Conservation (phyloP, 2,888 invertebrate species). For the Pilophorus perplexus region DNA sequence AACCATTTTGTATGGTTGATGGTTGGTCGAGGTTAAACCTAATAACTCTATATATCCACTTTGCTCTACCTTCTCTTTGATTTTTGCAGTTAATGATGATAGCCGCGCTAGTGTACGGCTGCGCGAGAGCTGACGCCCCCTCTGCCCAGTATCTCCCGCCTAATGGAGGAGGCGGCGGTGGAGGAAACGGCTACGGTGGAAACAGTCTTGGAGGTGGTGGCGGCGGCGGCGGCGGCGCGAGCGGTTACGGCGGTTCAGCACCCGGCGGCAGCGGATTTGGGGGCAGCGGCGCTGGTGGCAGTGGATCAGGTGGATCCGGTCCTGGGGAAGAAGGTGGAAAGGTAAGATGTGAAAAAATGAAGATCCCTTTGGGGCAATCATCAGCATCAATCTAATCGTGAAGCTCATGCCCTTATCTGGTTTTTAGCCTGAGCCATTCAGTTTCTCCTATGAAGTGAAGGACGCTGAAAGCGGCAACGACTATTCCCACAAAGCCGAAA, state of each 20-base stretch:
- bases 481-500: conserved; percentile 50
- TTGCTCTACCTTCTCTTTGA: too few relatives aligned
- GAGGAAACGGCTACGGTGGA: conserved; percentile 38
- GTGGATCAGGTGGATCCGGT: conserved; percentile 30
- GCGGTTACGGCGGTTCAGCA: conserved; percentile 30
- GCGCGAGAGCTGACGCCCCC: conserved; percentile 39
- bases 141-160: conserved; percentile 41
- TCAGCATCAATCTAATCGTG: too few relatives aligned
- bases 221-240: conserved; percentile 39
- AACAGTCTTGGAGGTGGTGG: conserved; percentile 32
- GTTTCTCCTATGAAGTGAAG: conserved; percentile 50
- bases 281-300: conserved; percentile 15
- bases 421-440: conserved; percentile 50
- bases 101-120: conserved; percentile 16
- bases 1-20: too few relatives aligned
- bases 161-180: conserved; percentile 45
- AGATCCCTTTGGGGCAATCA: too few relatives aligned
- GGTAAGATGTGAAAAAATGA: conserved; percentile 4
- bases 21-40: too few relatives aligned
- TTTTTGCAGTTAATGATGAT: conserved; percentile 30
- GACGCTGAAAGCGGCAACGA: conserved; percentile 50
- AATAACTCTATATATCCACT: too few relatives aligned
- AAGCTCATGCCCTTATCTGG: too few relatives aligned
- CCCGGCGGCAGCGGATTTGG: conserved; percentile 26
- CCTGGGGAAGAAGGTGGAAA: conserved; percentile 39